Evolutionary conservation across 2,113 vertebrate genomes (phyloP), one percentile per base, ranked within the genome.

Genomic region (Muntiacus reevesi): DNA sequence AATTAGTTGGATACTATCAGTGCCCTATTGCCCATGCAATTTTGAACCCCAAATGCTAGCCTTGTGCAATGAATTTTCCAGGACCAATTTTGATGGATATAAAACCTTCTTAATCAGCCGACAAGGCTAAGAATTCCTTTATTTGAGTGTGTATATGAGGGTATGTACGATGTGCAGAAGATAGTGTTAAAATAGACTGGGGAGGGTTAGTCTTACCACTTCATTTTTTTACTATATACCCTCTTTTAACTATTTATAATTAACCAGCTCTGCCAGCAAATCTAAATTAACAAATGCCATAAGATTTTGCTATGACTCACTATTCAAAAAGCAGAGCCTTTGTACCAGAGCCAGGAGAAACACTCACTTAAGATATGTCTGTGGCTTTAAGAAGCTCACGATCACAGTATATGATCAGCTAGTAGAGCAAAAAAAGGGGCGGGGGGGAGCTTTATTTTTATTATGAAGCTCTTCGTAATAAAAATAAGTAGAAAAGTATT

Each of bases 1-100:
- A 98, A 98, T 98, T 97, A 98, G 55, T 96, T 89, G 64, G 62
- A 93, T 79, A 30, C 76, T 89, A 96, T 95, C 95, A 84, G 71
- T 89, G 79, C 83, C 57, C 95, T 93, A 64, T n/a, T 89, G 43
- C 67, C 83, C 84, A 86, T 16, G 74, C 85, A 96, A 90, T 95
- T 94, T 95, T 96, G 92, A 94, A 86, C 76, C 67, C 84, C 76
- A 97, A 96, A 96, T 97, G 84, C 97, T 82, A 97, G 81, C 45
- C 40, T 62, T 86, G 28, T 54, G 60, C 82, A 91, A 76, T 96
- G 74, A 97, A 97, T 96, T 97, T 97, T 88, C 94, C 59, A 81
- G 84, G 64, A 43, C 79, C 76, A 94, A 95, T 93, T 93, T 62
- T 96, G 87, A 96, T 74, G 33, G 12, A 83, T 91, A 88, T 71